Evolutionary conservation across 2,797 vertebrate genomes (phyloP), one percentile per base, ranked within the genome.

Genomic region (Synaphobranchus kaupii): DNA sequence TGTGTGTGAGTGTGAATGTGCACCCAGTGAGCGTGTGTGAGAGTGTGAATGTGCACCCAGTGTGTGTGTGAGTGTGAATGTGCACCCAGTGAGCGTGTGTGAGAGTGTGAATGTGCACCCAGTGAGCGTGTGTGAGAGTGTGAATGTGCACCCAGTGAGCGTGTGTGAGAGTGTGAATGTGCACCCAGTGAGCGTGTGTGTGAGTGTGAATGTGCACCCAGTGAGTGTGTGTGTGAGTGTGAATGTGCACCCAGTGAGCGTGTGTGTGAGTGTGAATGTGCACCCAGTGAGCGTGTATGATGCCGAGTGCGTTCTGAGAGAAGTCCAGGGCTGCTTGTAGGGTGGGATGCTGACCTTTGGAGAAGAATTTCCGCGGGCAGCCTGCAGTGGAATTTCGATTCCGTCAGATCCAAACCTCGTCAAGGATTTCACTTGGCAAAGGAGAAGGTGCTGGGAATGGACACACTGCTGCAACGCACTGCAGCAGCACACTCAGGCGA

Each of bases 401-500:
- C 84, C 85, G 50, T 52, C 86, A 87, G 58, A 73, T 88, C 87
- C 89, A 87, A 91, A 86, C 90, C 88, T 87, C 50, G 15, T 54
- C 83, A 48, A 83, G 80, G 47, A 87, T 87, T 91, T 89, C 39
- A 89, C 90, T 89, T 86, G 50, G 17, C 25, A 47, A 78, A 71
- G 60, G 15, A 80, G 28, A 28, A 9, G 1, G 60, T n/a, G 34
- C 50, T 39, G 39, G 54, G 25, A 10, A 58, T 34, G 3, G 4
- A 3, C 54, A 56, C 54, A 56, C 54, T 56, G 10, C 54, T 17
- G 28, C 13, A 4, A 44, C 15, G 4, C 71, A n/a, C n/a, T 44
- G 71, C 4, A 2, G 20, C 17, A 39, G 17, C 71, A 6, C 34
- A 34, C 71, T 39, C 0, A 3, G 6, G 71, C 17, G 4, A 76